Conservation (phyloP, 2,797 vertebrate species). For the Sciurus carolinensis region DNA sequence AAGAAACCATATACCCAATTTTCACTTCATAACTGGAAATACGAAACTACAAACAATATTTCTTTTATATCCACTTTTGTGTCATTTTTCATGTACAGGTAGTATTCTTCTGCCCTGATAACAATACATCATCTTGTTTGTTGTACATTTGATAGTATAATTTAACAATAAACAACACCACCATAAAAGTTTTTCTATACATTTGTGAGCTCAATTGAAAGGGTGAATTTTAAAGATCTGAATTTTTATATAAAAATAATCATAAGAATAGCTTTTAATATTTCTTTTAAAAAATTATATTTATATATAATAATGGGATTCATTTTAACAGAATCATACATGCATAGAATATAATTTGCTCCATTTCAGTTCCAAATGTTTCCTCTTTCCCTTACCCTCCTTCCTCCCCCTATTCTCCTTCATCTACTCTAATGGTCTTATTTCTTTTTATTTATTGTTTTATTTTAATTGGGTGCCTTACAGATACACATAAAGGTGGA, state of each 20-base stretch:
- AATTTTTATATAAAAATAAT: not conserved
- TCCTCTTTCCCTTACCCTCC: too few relatives aligned
- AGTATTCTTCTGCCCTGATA: not conserved
- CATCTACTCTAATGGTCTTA: too few relatives aligned
- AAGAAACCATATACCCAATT: not conserved
- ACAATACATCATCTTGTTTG: not conserved
- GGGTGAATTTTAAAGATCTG: not conserved
- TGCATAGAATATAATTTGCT: too few relatives aligned
- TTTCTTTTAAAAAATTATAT: too few relatives aligned
- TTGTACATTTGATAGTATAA: not conserved
- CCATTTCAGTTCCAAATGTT: too few relatives aligned
- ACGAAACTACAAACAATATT: not conserved
- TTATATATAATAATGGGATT: too few relatives aligned
- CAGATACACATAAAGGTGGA: too few relatives aligned
- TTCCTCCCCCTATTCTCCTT: too few relatives aligned
- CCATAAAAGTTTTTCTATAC: not conserved
- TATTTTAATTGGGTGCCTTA: too few relatives aligned
- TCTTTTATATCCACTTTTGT: not conserved
- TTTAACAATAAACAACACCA: not conserved
- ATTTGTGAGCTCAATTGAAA: not conserved
- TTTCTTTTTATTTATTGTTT: too few relatives aligned
- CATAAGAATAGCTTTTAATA: not conserved
- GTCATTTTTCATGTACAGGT: not conserved
- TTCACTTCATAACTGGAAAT: not conserved
- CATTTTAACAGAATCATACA: too few relatives aligned